Conservation (phyloP, 2,888 invertebrate species). For the Drosophila limbata region DNA sequence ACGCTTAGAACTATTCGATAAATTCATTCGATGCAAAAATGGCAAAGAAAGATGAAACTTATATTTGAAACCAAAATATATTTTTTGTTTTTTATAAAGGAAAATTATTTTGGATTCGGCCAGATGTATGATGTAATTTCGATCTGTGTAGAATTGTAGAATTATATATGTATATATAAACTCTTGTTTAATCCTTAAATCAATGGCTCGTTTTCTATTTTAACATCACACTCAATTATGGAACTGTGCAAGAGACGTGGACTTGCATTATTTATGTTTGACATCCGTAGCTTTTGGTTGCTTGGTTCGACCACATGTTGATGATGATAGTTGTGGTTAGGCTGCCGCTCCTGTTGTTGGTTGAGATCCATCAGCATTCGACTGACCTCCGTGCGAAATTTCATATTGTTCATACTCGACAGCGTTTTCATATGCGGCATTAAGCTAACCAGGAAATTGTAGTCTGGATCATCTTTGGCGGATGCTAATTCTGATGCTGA, state of each 20-base stretch:
- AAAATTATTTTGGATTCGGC: conserved; percentile 24
- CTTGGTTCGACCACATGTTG: conserved; percentile 1
- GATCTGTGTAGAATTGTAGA: neutral
- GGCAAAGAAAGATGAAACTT: neutral
- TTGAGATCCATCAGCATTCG: conserved; percentile 64
- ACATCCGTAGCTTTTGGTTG: conserved; percentile 11
- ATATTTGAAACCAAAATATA: conserved; percentile 2
- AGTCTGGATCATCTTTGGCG: conserved; percentile 61
- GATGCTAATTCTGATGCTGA: neutral
- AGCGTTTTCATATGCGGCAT: conserved; percentile 67
- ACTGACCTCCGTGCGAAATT: conserved; percentile 64
- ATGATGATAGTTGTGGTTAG: neutral
- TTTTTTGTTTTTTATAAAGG: neutral
- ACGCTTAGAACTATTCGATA: neutral
- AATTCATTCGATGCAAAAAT: neutral
- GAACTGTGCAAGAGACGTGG: conserved; percentile 46
- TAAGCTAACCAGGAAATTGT: conserved; percentile 65
- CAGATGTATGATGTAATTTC: neutral
- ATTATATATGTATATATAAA: conserved; percentile 23
- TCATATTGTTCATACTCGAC: conserved; percentile 59
- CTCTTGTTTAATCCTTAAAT: conserved; percentile 19
- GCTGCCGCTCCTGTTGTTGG: conserved; percentile 45
- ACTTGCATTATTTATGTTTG: conserved; percentile 11
- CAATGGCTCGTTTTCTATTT: conserved; percentile 64
- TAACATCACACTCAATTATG: conserved; percentile 66